Evolutionary conservation across 1,140 invertebrate species (phyloP).

Genomic region (Batillaria attramentaria): DNA sequence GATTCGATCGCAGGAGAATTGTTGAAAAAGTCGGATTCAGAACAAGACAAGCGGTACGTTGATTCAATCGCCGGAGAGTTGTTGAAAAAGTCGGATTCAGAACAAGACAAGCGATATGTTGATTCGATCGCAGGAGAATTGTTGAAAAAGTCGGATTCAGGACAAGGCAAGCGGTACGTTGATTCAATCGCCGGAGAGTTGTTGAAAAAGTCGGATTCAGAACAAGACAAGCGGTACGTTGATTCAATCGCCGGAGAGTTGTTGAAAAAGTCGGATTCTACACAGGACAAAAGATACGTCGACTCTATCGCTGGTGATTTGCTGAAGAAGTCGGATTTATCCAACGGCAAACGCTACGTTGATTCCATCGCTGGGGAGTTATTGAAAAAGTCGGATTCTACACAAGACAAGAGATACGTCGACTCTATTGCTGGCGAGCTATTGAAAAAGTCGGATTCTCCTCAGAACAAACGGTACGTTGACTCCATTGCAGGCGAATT

Average conservation of each 20-base stretch:
- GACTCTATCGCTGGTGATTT: conserved; percentile 4
- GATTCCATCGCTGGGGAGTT: conserved; percentile 32
- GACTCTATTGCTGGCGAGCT: conserved; percentile 19
- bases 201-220: background rate
- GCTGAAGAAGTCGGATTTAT: background rate
- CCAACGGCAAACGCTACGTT: conserved; percentile 4
- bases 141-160: background rate
- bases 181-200: conserved; percentile 14
- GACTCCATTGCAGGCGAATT: conserved; percentile 16
- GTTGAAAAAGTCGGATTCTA: background rate
- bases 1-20: conserved; percentile 32
- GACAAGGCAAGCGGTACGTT: background rate
- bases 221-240: background rate
- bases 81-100: background rate
- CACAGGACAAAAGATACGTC: background rate
- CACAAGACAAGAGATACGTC: background rate
- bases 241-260: conserved; percentile 17
- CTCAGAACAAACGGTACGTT: background rate
- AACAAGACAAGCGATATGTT: background rate
- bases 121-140: background rate
- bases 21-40: conserved; percentile 3
- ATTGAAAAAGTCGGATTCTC: background rate
- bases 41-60: background rate
- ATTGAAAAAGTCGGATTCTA: conserved; percentile 2
- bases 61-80: conserved; percentile 15